A percentile compares a stretch with the other conserved stretches of the same genome.
Evolutionary conservation across 2,797 vertebrate genomes (phyloP).

Genomic region (Caiman crocodilus): DNA sequence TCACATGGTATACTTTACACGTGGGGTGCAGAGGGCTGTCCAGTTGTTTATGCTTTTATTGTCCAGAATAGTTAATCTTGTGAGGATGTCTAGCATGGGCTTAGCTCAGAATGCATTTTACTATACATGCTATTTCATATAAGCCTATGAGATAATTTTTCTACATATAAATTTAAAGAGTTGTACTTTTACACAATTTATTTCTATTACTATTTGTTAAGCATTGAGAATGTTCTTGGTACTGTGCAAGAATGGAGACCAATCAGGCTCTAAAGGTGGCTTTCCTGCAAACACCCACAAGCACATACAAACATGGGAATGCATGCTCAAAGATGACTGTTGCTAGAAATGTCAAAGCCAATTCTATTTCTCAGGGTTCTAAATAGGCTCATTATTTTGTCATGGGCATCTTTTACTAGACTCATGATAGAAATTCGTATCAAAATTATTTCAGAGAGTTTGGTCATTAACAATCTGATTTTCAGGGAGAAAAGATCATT

Average conservation of each 20-base stretch:
- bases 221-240: conserved; percentile 55
- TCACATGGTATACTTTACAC: neutral
- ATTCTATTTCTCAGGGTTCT: conserved; percentile 64
- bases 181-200: conserved; percentile 59
- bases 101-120: conserved; percentile 43
- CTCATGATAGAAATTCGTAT: conserved; percentile 52
- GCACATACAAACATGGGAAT: conserved; percentile 53
- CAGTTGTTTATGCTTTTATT: conserved; percentile 10
- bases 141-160: conserved; percentile 44
- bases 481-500: conserved; percentile 21
- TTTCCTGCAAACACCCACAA: conserved; percentile 36
- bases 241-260: conserved; percentile 38
- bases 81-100: neutral
- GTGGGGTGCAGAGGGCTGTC: conserved; percentile 27
- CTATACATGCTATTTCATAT: conserved; percentile 53
- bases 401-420: conserved; percentile 46
- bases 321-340: conserved; percentile 51
- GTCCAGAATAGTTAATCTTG: conserved; percentile 6
- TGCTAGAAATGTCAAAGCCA: conserved; percentile 60
- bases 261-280: conserved; percentile 39
- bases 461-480: neutral
- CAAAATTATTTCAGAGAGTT: conserved; percentile 59
- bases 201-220: conserved; percentile 62
- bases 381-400: conserved; percentile 54
- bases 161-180: neutral